Conservation (phyloP, 2,888 invertebrate genomes). For the Drosophila gaucha region DNA sequence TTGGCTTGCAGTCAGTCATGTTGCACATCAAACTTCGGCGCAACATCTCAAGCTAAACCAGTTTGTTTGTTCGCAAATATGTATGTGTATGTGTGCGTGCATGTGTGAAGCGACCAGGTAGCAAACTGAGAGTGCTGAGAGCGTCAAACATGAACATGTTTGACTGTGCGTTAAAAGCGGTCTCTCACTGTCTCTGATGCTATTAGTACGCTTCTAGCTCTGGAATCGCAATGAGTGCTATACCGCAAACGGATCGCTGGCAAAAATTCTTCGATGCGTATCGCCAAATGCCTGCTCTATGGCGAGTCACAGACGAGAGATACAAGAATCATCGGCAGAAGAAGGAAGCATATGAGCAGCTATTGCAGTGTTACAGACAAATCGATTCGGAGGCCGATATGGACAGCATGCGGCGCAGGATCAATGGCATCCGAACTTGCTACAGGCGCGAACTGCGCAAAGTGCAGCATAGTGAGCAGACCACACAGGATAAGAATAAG, state of each 20-base stretch:
- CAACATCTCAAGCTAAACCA: background rate
- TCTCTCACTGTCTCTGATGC: background rate
- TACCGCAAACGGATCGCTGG: constrained; percentile 34
- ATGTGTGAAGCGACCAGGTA: constrained; percentile 21
- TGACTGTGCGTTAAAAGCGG: background rate
- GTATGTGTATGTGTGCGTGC: no score
- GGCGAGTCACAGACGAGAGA: constrained; percentile 21
- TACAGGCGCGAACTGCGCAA: constrained; percentile 50
- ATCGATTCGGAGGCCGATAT: constrained; percentile 43
- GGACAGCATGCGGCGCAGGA: constrained; percentile 43
- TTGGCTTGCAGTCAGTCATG: constrained; percentile 16
- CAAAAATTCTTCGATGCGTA: constrained; percentile 36
- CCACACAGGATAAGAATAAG: background rate
- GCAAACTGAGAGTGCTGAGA: background rate
- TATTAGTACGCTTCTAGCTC: constrained; percentile 28
- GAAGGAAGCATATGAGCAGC: constrained; percentile 4
- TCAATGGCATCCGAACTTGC: constrained; percentile 50
- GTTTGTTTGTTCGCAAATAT: no score
- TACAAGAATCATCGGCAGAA: constrained; percentile 38
- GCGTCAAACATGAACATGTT: constrained; percentile 26
- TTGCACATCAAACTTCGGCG: constrained; percentile 2
- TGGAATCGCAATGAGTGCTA: constrained; percentile 35
- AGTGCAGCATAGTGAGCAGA: constrained; percentile 47
- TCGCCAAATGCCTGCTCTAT: constrained; percentile 39
- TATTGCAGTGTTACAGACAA: constrained; percentile 28